Evolutionary conservation across 1,140 invertebrate species (phyloP).

Genomic region (Bombus superbus): DNA sequence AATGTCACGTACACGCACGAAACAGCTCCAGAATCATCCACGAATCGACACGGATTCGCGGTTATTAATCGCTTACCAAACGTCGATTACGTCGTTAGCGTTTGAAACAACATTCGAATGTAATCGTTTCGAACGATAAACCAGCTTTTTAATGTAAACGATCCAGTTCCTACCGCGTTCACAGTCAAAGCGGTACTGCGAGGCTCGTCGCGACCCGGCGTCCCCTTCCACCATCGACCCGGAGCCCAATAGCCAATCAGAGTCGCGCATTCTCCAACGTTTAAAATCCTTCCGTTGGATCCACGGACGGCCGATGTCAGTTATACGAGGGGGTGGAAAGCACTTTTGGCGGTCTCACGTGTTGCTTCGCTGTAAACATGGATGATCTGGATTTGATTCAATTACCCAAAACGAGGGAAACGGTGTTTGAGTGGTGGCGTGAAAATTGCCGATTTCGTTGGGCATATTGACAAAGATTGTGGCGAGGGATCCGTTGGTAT

Average conservation of each 20-base stretch:
- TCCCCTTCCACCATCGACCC: conserved; percentile 70
- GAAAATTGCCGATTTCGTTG: background rate
- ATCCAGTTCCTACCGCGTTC: conserved; percentile 43
- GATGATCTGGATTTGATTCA: conserved; percentile 29
- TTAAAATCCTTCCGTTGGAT: conserved; percentile 64
- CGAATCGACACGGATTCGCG: background rate
- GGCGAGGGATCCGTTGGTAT: background rate
- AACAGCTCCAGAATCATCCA: too few species aligned
- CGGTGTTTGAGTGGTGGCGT: background rate
- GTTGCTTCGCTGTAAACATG: conserved; percentile 67
- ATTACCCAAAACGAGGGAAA: conserved; percentile 1
- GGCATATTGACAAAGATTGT: background rate
- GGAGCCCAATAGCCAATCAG: conserved; percentile 63
- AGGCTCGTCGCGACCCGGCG: conserved; percentile 65
- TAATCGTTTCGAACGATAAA: background rate
- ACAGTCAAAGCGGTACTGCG: conserved; percentile 71
- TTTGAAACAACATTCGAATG: background rate
- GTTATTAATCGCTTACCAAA: background rate
- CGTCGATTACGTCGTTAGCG: background rate
- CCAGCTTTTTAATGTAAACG: too few species aligned
- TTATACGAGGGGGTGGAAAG: conserved; percentile 35
- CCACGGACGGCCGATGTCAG: conserved; percentile 24
- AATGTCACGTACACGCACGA: background rate
- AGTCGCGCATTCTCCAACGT: conserved; percentile 48
- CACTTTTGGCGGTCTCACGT: conserved; percentile 58